Percentiles rank a stretch among this genome's conserved stretches.
phyloP scores from a whole-genome alignment of 2,113 vertebrate species.

The Sturnus vulgaris region DNA sequence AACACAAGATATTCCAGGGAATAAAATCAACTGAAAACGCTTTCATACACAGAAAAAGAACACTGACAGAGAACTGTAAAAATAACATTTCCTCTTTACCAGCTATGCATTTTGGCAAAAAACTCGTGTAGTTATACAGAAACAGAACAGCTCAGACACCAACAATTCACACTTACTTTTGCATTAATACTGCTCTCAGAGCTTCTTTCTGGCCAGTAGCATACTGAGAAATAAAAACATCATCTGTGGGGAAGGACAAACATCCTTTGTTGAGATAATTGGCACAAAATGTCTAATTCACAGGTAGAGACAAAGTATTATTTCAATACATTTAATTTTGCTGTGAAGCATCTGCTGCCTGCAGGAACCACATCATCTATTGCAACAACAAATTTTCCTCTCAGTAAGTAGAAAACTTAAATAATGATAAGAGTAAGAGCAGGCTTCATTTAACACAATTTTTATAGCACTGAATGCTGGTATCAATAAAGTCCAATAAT shows the following conservation, averaged over 20 bases:
- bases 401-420: not conserved
- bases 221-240: conserved; percentile 84
- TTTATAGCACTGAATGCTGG: not conserved
- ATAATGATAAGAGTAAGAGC: not conserved
- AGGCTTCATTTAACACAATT: not conserved
- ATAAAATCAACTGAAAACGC: not conserved
- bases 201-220: conserved; percentile 78
- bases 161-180: conserved; percentile 78
- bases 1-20: not conserved
- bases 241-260: conserved; percentile 54
- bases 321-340: not conserved
- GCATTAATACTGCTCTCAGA: conserved; percentile 76
- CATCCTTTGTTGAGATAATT: not conserved
- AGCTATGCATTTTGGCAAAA: not conserved
- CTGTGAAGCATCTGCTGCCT: not conserved
- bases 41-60: not conserved
- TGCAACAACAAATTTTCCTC: not conserved
- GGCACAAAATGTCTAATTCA: not conserved
- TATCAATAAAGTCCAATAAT: not conserved
- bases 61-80: not conserved
- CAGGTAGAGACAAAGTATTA: not conserved
- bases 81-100: not conserved
- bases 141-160: not conserved
- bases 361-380: not conserved
- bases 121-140: not conserved